These are phyloP conservation scores for Lithophane ornitopus DNA, from an alignment of 2,888 invertebrate genomes.

Conservation along the genomic window DNA sequence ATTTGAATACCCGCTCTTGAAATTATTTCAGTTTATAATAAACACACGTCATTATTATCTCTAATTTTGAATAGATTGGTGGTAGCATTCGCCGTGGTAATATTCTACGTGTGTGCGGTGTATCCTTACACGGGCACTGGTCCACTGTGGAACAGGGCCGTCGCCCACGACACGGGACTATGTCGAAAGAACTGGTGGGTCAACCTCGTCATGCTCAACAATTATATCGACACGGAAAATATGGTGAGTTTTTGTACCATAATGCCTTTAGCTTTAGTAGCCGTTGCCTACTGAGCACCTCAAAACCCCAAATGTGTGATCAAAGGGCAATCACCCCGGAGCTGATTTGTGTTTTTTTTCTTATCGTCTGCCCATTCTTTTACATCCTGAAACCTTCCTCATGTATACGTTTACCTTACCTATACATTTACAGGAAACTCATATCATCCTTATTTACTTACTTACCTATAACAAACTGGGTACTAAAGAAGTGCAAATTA, in stretches of 20 bases:
- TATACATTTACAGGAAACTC: neutral
- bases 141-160: slow-evolving; percentile 90
- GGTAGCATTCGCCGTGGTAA: slow-evolving; percentile 89
- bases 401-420: neutral
- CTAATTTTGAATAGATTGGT: slow-evolving; percentile 80
- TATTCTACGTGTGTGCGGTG: slow-evolving; percentile 90
- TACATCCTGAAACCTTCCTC: neutral
- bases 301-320: neutral
- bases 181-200: slow-evolving; percentile 92
- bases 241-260: slow-evolving; percentile 83
- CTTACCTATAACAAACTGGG: neutral
- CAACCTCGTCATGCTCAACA: slow-evolving; percentile 91
- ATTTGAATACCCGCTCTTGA: neutral
- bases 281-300: neutral
- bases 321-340: neutral
- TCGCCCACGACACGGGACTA: slow-evolving; percentile 85
- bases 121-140: slow-evolving; percentile 91
- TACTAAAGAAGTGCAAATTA: neutral
- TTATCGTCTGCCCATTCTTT: neutral
- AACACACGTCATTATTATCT: neutral
- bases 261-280: no score
- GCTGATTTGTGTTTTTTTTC: neutral
- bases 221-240: slow-evolving; percentile 90
- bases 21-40: neutral
- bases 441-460: neutral